Evolutionary conservation across 2,888 invertebrate species (phyloP).

Genomic region (Phyllotreta striolata): DNA sequence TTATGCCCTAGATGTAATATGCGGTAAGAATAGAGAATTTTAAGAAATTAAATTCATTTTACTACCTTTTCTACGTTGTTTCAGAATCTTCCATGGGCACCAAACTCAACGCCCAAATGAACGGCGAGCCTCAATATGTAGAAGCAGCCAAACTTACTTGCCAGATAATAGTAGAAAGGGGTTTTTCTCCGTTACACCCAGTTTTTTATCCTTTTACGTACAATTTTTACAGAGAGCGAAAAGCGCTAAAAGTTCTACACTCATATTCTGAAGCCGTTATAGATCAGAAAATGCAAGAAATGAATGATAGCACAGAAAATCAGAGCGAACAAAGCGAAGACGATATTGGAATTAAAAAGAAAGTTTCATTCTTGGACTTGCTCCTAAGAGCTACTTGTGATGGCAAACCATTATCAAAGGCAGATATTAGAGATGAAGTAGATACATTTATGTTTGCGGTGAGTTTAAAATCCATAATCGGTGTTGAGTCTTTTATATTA

Average conservation of each 20-base stretch:
- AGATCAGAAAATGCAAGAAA: conserved; percentile 49
- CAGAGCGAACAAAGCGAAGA: conserved; percentile 9
- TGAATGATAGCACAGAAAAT: neutral
- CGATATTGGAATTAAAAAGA: conserved; percentile 65
- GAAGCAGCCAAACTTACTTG: conserved; percentile 69
- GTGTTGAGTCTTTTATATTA: no score
- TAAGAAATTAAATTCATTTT: neutral
- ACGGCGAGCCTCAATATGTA: conserved; percentile 75
- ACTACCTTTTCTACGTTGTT: conserved; percentile 41
- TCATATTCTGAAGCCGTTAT: conserved; percentile 33
- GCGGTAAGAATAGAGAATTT: conserved; percentile 60
- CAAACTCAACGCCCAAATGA: conserved; percentile 73
- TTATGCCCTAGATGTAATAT: conserved; percentile 70
- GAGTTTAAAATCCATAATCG: conserved; percentile 12
- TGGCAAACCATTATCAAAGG: conserved; percentile 66
- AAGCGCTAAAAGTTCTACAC: conserved; percentile 46
- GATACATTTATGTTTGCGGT: conserved; percentile 78
- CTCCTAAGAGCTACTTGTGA: conserved; percentile 69
- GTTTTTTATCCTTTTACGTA: conserved; percentile 65
- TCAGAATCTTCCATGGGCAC: conserved; percentile 87
- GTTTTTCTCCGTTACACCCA: conserved; percentile 59
- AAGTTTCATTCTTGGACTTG: conserved; percentile 73
- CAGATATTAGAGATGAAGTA: conserved; percentile 72
- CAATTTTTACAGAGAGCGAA: conserved; percentile 64
- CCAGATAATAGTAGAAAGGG: conserved; percentile 48